A percentile compares a stretch with the other conserved stretches of the same genome.
Conservation (phyloP, 2,888 invertebrate genomes). For the Drosophila peninsularis region DNA sequence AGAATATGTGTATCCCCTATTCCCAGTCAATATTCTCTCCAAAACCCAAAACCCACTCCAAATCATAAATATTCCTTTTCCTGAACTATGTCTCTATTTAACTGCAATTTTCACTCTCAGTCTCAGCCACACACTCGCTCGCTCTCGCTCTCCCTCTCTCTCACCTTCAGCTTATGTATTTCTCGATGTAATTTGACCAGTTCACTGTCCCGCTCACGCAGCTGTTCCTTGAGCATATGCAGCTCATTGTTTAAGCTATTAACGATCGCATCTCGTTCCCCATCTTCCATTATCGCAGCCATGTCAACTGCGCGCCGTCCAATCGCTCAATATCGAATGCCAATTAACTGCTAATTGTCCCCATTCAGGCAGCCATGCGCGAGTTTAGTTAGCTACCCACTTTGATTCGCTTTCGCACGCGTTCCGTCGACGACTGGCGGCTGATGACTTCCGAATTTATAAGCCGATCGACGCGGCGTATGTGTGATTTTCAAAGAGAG, state of each 20-base stretch:
- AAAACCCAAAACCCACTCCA: too few species aligned
- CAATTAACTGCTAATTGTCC: slow-evolving; percentile 19
- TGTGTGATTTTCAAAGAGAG: slow-evolving; percentile 57
- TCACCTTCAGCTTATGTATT: slow-evolving; percentile 85
- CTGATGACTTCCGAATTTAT: slow-evolving; percentile 29
- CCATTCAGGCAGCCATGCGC: slow-evolving; percentile 37
- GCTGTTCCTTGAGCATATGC: slow-evolving; percentile 86
- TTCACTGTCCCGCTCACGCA: slow-evolving; percentile 86
- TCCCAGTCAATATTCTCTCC: too few species aligned
- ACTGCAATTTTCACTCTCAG: too few species aligned
- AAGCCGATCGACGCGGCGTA: slow-evolving; percentile 64
- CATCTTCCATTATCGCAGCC: slow-evolving; percentile 50
- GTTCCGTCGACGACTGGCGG: slow-evolving; percentile 57
- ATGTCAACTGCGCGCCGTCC: slow-evolving; percentile 39
- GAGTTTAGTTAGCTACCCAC: slow-evolving; percentile 15
- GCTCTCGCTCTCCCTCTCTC: background rate
- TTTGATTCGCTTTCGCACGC: slow-evolving; percentile 43
- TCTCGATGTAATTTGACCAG: slow-evolving; percentile 88
- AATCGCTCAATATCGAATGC: slow-evolving; percentile 17
- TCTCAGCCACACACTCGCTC: background rate
- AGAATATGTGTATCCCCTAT: too few species aligned
- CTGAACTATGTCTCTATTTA: background rate
- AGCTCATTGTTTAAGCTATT: slow-evolving; percentile 86
- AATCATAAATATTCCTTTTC: too few species aligned
- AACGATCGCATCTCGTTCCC: slow-evolving; percentile 83